These are phyloP conservation scores for Thaleichthys pacificus DNA, from an alignment of 2,797 vertebrate species.

Conservation along the genomic window DNA sequence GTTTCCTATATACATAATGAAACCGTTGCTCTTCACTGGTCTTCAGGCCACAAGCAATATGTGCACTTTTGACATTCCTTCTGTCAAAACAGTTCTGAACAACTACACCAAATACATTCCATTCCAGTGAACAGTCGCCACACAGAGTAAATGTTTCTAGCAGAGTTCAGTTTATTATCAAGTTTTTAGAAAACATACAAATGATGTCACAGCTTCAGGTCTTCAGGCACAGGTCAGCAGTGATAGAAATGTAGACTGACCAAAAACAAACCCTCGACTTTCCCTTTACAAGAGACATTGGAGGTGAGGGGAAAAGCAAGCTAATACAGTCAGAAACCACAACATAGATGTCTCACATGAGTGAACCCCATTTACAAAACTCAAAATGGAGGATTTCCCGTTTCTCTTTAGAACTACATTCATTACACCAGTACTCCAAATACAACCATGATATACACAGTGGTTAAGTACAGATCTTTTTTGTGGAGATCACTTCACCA, in stretches of 20 bases:
- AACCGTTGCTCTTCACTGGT: too few relatives aligned
- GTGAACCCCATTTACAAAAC: not conserved
- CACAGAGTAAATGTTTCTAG: constrained; percentile 10
- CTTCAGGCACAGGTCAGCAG: constrained; percentile 82
- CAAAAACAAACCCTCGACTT: constrained; percentile 62
- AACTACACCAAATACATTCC: not conserved
- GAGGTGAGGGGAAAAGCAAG: constrained; percentile 49
- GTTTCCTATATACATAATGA: too few relatives aligned
- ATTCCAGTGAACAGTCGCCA: too few relatives aligned
- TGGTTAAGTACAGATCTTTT: not conserved
- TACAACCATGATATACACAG: constrained; percentile 19
- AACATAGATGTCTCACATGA: not conserved
- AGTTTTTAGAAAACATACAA: constrained; percentile 82
- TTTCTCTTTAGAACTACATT: constrained; percentile 80
- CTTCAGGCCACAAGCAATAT: too few relatives aligned
- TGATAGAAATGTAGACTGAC: constrained; percentile 63
- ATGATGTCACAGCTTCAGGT: constrained; percentile 85
- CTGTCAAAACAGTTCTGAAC: too few relatives aligned
- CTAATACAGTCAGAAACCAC: constrained; percentile 43
- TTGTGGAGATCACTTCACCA: not conserved
- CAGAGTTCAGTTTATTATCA: constrained; percentile 80
- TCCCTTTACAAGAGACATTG: constrained; percentile 55
- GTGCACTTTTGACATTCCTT: too few relatives aligned
- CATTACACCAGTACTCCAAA: constrained; percentile 68
- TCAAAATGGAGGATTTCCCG: not conserved